Evolutionary conservation across 2,888 invertebrate species (phyloP), one percentile per base, ranked within the genome.

Genomic region (Aporophyla lueneburgensis): DNA sequence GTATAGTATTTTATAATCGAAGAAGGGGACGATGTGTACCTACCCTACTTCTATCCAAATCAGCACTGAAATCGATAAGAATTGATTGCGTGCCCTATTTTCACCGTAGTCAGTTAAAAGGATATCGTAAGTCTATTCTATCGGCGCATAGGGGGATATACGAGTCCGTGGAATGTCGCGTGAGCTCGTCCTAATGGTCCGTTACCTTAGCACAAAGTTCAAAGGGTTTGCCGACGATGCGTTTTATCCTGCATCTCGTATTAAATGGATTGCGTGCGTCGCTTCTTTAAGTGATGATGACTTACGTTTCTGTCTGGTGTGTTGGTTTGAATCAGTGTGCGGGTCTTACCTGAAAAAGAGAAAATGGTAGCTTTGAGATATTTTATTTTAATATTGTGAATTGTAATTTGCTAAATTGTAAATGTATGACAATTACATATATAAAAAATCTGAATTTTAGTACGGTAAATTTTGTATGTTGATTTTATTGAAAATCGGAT

Each of bases 121-220:
- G 71, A 72, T 78, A 81, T 74, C 80, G 67, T 69, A 51, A 59
- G 65, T 78, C n/a, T 63, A 70, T 76, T 78, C n/a, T 63, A 70
- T 74, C 68, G 71, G 81, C 51, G 71, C 72, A 61, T 58, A 12
- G 40, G 49, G 58, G 40, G 56, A 12, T 46, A 59, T 69, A 21
- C 24, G 46, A 61, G 76, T 59, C 10, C 40, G 74, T 27, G 70
- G 71, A 74, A 71, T 74, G 74, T 61, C 63, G 74, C 53, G 70
- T 46, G 69, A 61, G 78, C 74, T 71, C 74, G 71, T 81, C 67
- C 80, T 90, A 88, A 90, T 90, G 91, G 86, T 78, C 86, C 89
- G 88, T 91, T 89, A 89, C 79, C 68, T 27, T 71, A 70, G 61
- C 78, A 82, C 75, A 77, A 66, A 85, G 84, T 84, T 82, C 80